Evolutionary conservation across 2,797 vertebrate genomes (phyloP).

Genomic region (Ctenopoma multispine): DNA sequence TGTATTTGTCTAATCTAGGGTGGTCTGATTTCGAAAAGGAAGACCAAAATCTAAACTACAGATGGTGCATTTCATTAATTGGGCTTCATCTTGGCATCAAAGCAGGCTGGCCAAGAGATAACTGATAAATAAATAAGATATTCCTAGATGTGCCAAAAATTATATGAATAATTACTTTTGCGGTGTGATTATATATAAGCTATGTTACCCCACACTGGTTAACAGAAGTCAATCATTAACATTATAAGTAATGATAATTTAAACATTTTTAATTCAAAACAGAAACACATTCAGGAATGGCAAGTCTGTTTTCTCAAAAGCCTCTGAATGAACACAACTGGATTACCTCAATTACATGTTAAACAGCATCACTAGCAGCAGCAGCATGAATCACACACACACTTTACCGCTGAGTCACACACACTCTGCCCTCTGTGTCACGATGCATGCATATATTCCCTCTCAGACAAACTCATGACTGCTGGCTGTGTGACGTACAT

Average conservation of each 20-base stretch:
- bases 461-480: constrained; percentile 60
- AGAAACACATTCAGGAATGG: constrained; percentile 3
- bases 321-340: constrained; percentile 43
- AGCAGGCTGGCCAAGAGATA: constrained; percentile 40
- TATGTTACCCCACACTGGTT: constrained; percentile 1
- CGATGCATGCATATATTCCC: constrained; percentile 44
- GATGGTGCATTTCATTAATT: constrained; percentile 61
- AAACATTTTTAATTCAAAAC: not conserved
- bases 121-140: constrained; percentile 58
- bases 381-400: constrained; percentile 60
- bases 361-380: constrained; percentile 49
- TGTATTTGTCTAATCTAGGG: constrained; percentile 7
- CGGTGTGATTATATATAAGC: constrained; percentile 17
- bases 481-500: constrained; percentile 33
- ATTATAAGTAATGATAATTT: not conserved
- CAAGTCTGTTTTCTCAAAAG: constrained; percentile 15
- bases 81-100: constrained; percentile 53
- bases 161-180: constrained; percentile 27
- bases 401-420: constrained; percentile 48
- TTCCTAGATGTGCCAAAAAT: constrained; percentile 42
- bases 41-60: constrained; percentile 42
- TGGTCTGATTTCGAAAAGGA: constrained; percentile 37
- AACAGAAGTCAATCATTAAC: constrained; percentile 12
- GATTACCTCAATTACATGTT: constrained; percentile 60
- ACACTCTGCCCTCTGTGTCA: constrained; percentile 49